phyloP scores from a whole-genome alignment of 1,140 invertebrate genomes.

The Zaprionus davidi region DNA sequence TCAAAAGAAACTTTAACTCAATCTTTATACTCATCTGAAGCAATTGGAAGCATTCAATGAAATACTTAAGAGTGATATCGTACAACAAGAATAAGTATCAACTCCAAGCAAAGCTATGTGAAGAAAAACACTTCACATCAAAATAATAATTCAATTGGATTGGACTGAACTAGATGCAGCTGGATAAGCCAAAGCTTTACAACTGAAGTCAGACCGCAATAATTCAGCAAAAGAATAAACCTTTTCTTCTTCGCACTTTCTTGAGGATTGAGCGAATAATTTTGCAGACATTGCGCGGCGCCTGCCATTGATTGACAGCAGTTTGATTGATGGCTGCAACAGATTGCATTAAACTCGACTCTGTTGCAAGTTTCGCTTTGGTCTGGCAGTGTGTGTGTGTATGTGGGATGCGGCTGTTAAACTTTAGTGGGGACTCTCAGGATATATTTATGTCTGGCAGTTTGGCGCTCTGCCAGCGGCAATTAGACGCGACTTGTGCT shows the following conservation, averaged over 20 bases:
- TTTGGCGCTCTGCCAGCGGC: constrained; percentile 65
- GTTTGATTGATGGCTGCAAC: constrained; percentile 40
- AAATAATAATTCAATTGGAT: constrained; percentile 8
- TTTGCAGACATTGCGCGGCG: background rate
- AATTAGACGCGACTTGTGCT: constrained; percentile 65
- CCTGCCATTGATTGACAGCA: constrained; percentile 35
- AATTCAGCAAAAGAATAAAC: background rate
- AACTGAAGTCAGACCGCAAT: background rate
- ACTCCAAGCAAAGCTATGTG: background rate
- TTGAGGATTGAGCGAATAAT: background rate
- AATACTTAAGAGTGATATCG: no score
- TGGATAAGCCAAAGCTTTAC: background rate
- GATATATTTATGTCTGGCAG: constrained; percentile 32
- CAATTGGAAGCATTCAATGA: no score
- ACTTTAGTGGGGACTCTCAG: constrained; percentile 25
- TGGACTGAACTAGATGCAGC: background rate
- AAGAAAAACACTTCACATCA: background rate
- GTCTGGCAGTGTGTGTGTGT: background rate
- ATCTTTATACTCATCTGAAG: no score
- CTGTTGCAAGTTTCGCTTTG: constrained; percentile 2
- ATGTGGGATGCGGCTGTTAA: constrained; percentile 3
- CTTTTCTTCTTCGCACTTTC: background rate
- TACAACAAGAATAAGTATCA: background rate
- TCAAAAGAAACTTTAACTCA: no score
- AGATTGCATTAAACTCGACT: constrained; percentile 20